Evolutionary conservation across 2,797 vertebrate species (phyloP).

Genomic region (Myripristis jacobus): DNA sequence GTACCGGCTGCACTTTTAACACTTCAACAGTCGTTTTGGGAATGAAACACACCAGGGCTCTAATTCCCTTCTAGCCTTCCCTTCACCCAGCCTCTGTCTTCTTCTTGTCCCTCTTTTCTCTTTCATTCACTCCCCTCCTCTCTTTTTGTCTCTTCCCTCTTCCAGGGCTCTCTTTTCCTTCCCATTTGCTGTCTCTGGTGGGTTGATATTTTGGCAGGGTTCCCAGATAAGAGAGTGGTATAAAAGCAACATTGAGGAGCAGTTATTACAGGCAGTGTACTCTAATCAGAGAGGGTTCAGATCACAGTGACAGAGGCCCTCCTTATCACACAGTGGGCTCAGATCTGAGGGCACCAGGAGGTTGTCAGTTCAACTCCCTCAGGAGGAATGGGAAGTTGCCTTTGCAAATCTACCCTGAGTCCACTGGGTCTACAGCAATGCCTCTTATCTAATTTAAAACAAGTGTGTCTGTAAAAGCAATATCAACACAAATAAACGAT

Average conservation of each 20-base stretch:
- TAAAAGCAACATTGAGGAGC: slow-evolving; percentile 69
- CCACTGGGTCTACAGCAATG: slow-evolving; percentile 34
- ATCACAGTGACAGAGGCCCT: slow-evolving; percentile 67
- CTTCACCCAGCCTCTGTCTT: slow-evolving; percentile 47
- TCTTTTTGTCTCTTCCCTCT: slow-evolving; percentile 45
- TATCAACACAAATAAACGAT: no score
- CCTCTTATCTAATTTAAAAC: background rate
- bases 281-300: slow-evolving; percentile 74
- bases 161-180: slow-evolving; percentile 43
- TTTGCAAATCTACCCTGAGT: background rate
- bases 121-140: slow-evolving; percentile 47
- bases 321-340: slow-evolving; percentile 63
- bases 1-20: slow-evolving; percentile 59
- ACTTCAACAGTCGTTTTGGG: slow-evolving; percentile 71
- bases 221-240: slow-evolving; percentile 78
- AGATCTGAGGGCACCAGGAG: slow-evolving; percentile 43
- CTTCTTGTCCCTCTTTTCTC: slow-evolving; percentile 28
- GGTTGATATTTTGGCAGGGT: slow-evolving; percentile 76
- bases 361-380: slow-evolving; percentile 43
- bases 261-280: slow-evolving; percentile 73
- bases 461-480: background rate
- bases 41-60: slow-evolving; percentile 63
- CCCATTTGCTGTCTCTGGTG: slow-evolving; percentile 65
- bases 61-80: slow-evolving; percentile 50
- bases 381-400: slow-evolving; percentile 67